Conservation (phyloP, 2,113 vertebrate species). For the Oreotragus oreotragus region DNA sequence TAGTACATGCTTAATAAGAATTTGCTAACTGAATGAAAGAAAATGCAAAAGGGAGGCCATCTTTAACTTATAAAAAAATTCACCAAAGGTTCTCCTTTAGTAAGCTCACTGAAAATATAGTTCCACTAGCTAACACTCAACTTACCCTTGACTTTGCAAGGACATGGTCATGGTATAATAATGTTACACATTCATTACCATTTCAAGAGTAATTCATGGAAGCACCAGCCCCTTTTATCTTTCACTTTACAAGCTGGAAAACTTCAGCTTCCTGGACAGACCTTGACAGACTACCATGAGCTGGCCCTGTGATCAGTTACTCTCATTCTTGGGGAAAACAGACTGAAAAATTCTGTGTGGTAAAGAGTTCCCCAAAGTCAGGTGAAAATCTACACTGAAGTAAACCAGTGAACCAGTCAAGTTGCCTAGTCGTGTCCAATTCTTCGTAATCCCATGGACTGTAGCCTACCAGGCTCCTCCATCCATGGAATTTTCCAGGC, state of each 20-base stretch:
- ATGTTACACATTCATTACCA: not conserved
- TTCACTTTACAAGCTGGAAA: not conserved
- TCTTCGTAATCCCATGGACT: no score
- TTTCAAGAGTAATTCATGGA: not conserved
- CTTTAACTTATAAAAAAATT: not conserved
- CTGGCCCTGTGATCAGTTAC: not conserved
- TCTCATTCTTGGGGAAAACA: not conserved
- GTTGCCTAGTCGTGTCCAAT: not conserved
- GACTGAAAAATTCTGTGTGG: not conserved
- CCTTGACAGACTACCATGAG: not conserved
- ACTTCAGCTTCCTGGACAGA: not conserved
- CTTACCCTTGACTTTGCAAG: slow-evolving; percentile 1
- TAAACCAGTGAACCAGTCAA: not conserved
- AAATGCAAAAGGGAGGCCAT: not conserved
- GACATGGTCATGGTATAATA: not conserved
- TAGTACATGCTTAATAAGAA: not conserved
- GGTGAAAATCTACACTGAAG: not conserved
- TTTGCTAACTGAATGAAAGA: not conserved
- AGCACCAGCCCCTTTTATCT: not conserved
- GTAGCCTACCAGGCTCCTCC: no score
- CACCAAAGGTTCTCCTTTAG: not conserved
- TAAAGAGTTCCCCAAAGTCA: not conserved
- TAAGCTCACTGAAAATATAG: not conserved
- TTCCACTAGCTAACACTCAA: not conserved
- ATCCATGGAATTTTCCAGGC: no score